Evolutionary conservation across 2,797 vertebrate genomes (phyloP), one percentile per base, ranked within the genome.

Genomic region (Pygocentrus nattereri): DNA sequence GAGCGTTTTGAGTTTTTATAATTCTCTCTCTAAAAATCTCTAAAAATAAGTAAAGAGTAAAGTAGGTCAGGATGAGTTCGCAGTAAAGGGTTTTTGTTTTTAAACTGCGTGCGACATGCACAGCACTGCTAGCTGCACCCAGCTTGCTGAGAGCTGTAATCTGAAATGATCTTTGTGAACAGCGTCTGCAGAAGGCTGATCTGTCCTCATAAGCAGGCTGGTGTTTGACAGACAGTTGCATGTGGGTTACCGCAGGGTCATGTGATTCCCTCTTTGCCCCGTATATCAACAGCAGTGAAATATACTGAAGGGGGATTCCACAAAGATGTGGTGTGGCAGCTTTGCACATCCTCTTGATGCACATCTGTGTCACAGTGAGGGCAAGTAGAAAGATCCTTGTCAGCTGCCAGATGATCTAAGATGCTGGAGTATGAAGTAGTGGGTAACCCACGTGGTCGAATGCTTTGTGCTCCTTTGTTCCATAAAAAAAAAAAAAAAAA

Each of bases 231-330:
- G 67, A 71, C 67, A 79, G 54, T 62, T 7, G 41, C 38, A 31
- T 59, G 38, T 79, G 34, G n/a, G 10, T 23, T 54, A 62, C 25
- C 25, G 41, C 34, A 61, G 38, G 54, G 56, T 61, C 41, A 72
- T 47, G 25, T 71, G 56, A 50, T 34, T 41, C 59, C 7, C 30
- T 25, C 38, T 11, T 38, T 21, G 44, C 25, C 4, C 15, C 41
- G 27, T n/a, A 19, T 47, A 11, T 11, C 38, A 71, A n/a, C 19
- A 11, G 34, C 23, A 52, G 41, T 58, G 56, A 71, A 44, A 58
- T n/a, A 52, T 21, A 34, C 25, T 31, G 50, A 79, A 56, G 70
- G 70, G 70, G 47, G 50, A 31, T 52, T 71, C 23, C 65, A 47
- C 52, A 31, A 21, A 34, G 16, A 59, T 25, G 50, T 52, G 30